phyloP scores from a whole-genome alignment of 1,140 invertebrate species.

The Ruditapes philippinarum region DNA sequence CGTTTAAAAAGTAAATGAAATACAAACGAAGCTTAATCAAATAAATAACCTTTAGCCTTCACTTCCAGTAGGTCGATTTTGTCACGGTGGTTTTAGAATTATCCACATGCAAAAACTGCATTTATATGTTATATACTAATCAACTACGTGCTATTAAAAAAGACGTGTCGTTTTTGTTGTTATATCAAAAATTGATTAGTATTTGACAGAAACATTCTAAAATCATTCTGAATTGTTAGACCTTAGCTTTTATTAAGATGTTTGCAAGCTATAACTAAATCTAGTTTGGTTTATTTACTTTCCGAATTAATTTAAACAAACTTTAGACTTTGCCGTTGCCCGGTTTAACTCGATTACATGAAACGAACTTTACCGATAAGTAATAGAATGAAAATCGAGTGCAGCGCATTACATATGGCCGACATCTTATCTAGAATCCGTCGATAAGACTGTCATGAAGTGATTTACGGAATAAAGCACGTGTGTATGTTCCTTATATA shows the following conservation, averaged over 20 bases:
- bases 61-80: neutral
- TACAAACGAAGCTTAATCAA: neutral
- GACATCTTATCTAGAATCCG: neutral
- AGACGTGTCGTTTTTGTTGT: neutral
- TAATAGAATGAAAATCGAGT: constrained; percentile 43
- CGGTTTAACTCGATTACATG: constrained; percentile 23
- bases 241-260: neutral
- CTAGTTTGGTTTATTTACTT: constrained; percentile 42
- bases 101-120: neutral
- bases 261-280: constrained; percentile 31
- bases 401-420: constrained; percentile 17
- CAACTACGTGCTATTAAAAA: too few species aligned
- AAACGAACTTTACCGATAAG: constrained; percentile 31
- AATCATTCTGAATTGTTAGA: neutral
- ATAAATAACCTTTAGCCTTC: neutral
- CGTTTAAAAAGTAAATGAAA: too few species aligned
- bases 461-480: constrained; percentile 21
- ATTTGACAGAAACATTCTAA: neutral
- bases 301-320: constrained; percentile 29
- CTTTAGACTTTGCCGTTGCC: constrained; percentile 46
- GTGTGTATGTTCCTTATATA: neutral
- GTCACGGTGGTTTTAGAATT: neutral
- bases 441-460: neutral
- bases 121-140: neutral
- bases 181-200: neutral